phyloP scores from a whole-genome alignment of 2,888 invertebrate genomes.

The Brachypalpus laphriformis region DNA sequence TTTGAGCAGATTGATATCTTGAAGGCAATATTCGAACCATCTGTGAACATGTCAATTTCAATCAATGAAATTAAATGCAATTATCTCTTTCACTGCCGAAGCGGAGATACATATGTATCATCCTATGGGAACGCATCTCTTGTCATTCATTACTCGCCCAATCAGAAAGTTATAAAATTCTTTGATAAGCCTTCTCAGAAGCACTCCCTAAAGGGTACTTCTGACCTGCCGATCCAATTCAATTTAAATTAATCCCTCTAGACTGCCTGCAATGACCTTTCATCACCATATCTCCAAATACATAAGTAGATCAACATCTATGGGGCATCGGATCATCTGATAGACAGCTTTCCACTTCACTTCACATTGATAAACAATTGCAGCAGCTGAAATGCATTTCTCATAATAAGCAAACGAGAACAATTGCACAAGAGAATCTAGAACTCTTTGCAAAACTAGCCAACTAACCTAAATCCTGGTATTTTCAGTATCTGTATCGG shows the following conservation, averaged over 20 bases:
- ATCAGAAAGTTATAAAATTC: background rate
- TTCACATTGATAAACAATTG: slow-evolving; percentile 32
- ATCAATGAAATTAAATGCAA: slow-evolving; percentile 4
- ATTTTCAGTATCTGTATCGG: slow-evolving; percentile 37
- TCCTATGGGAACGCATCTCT: background rate
- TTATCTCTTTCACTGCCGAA: background rate
- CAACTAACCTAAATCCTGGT: slow-evolving; percentile 67
- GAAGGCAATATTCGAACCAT: background rate
- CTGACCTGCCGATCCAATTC: background rate
- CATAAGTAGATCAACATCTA: background rate
- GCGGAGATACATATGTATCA: background rate
- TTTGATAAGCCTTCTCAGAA: background rate
- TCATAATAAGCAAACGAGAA: slow-evolving; percentile 31
- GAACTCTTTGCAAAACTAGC: slow-evolving; percentile 58
- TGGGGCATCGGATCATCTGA: too few relatives aligned
- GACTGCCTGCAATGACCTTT: background rate
- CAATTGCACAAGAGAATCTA: slow-evolving; percentile 57
- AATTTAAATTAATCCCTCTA: background rate
- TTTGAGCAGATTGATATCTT: background rate
- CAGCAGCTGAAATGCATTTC: slow-evolving; percentile 38
- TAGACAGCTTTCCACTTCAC: background rate
- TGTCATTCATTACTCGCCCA: background rate
- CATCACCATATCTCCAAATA: background rate
- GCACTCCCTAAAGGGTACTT: background rate
- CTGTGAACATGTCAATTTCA: background rate